Base-by-base conservation (phyloP, 1,140 invertebrate genomes). In the Drosophila tristis region DNA sequence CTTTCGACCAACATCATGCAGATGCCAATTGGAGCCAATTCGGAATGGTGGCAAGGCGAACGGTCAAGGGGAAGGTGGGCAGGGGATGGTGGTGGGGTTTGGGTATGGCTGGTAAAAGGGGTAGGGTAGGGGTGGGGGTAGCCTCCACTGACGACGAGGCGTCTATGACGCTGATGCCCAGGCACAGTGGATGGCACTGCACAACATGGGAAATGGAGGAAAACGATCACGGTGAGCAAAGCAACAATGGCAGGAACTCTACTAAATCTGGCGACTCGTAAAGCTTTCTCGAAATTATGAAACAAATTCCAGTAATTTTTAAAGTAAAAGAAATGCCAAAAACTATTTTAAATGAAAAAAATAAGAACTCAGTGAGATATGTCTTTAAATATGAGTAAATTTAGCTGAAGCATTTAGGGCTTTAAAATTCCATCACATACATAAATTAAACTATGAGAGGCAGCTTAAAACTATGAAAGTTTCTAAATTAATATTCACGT, bases 111-210 rank as follows among this genome's bases (percentile, higher is more conserved):
- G 44, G 56, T 3, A 13, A 23, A 20, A 16, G 64, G 39, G 57
- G 11, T 7, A 13, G 23, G 59, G 9, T 26, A 20, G 8, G 6
- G 16, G 7, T 9, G 3, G 48, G 48, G 7, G 23, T 31, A 58
- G 59, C 57, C 78, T 76, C 45, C 62, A 66, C 58, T 78, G 78
- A 82, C 84, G 84, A 74, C 71, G 84, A 75, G 84, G 84, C 78
- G 82, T 86, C 82, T 86, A 81, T 81, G 81, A 86, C 75, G 82
- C 72, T 89, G 79, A 89, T 73, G 66, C 71, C 84, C 53, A 35
- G 25, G 70, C 66, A 89, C 60, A 62, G 64, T 51, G 53, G 49
- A 39, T 23, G 16, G 23, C 6, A 15, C 5, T 23, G 25, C 8
- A 9, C 2, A 26, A 0, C 2, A 45, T 9, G 15, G 8, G 23